A percentile compares a stretch with the other conserved stretches of the same genome.
Conservation (phyloP, 2,797 vertebrate species). For the Lateolabrax maculatus region DNA sequence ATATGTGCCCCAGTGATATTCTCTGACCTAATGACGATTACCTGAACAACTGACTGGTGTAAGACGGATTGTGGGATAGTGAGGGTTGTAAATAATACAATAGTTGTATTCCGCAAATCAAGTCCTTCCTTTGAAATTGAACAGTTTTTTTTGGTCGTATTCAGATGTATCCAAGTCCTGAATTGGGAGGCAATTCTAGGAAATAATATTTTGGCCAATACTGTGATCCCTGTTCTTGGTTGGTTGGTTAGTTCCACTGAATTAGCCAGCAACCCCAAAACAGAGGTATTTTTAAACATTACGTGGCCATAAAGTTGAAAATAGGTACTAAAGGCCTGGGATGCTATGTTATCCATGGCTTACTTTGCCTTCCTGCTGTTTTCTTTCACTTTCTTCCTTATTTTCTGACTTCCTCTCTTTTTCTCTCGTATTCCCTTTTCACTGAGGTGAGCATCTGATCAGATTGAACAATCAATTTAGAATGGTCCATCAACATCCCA, state of each 20-base stretch:
- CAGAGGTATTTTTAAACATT: slow-evolving; percentile 2
- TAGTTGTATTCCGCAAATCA: background rate
- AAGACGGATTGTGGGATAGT: background rate
- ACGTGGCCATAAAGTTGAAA: slow-evolving; percentile 22
- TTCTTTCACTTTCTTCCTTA: slow-evolving; percentile 1
- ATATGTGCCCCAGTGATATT: too few species aligned
- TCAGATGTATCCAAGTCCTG: background rate
- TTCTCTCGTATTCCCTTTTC: slow-evolving; percentile 25
- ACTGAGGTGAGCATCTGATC: slow-evolving; percentile 49
- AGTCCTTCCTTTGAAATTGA: slow-evolving; percentile 12
- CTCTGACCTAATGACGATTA: too few species aligned
- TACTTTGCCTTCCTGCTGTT: slow-evolving; percentile 11
- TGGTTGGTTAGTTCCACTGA: background rate
- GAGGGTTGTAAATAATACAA: background rate
- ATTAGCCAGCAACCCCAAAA: background rate
- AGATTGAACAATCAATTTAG: slow-evolving; percentile 57
- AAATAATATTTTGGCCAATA: background rate
- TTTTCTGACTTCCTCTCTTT: slow-evolving; percentile 23
- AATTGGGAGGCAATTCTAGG: background rate
- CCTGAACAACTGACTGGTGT: background rate
- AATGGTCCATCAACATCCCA: slow-evolving; percentile 46
- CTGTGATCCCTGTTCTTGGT: slow-evolving; percentile 10
- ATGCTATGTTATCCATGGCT: slow-evolving; percentile 17
- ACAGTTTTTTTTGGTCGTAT: background rate
- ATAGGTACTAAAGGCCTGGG: background rate